phyloP scores from a whole-genome alignment of 2,888 invertebrate genomes.

The Penaeus monodon region DNA sequence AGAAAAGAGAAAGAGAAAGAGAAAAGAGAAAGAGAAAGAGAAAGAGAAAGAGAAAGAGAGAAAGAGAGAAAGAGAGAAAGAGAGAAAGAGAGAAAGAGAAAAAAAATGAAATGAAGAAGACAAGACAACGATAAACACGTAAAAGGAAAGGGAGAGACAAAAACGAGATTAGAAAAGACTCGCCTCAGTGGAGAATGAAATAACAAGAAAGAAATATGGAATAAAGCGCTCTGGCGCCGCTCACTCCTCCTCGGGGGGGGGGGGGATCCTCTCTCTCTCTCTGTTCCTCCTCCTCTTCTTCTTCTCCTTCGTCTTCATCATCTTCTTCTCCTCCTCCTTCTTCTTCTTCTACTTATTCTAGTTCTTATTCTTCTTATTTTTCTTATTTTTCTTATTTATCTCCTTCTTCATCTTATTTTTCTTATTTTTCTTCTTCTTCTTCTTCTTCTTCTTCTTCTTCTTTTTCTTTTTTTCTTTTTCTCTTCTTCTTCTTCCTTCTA shows the following conservation, averaged over 20 bases:
- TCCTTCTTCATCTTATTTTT: neutral
- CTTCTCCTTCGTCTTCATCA: neutral
- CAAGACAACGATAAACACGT: neutral
- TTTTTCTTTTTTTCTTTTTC: no score
- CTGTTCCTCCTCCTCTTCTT: neutral
- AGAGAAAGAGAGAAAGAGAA: neutral
- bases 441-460: neutral
- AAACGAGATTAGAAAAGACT: neutral
- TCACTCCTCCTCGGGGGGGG: no score
- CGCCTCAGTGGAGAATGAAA: neutral
- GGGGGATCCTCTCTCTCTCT: neutral
- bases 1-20: neutral
- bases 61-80: conserved; percentile 10
- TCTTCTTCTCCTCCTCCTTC: neutral
- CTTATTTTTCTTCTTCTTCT: neutral
- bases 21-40: conserved; percentile 8
- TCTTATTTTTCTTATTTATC: neutral
- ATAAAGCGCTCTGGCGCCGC: no score
- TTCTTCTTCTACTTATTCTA: neutral
- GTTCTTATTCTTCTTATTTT: neutral
- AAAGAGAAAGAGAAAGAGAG: conserved; percentile 10
- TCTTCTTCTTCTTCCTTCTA: neutral
- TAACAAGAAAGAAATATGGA: no score
- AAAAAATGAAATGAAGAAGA: neutral
- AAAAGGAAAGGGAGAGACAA: neutral